A percentile compares a stretch with the other conserved stretches of the same genome.
These are phyloP conservation scores for Polydrusus pterygomalis DNA, from an alignment of 2,888 invertebrate species.

Conservation along the genomic window DNA sequence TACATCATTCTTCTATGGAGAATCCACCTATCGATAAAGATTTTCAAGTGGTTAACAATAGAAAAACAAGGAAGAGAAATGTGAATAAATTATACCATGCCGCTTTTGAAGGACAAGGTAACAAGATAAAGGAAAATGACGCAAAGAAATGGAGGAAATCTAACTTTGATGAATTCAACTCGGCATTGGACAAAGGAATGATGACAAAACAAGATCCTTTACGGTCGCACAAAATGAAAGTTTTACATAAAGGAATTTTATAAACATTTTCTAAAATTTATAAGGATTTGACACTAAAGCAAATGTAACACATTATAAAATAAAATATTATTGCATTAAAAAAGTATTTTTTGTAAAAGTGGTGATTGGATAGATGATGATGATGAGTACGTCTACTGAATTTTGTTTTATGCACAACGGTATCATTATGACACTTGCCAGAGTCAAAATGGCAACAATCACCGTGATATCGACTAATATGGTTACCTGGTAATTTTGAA, in stretches of 20 bases:
- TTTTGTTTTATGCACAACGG: too few relatives aligned
- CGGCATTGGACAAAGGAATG: not conserved
- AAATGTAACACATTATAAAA: not conserved
- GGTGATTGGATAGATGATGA: not conserved
- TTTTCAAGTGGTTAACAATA: constrained; percentile 17
- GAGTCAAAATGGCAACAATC: too few relatives aligned
- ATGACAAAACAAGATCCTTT: constrained; percentile 54
- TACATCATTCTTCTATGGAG: not conserved
- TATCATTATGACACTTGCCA: too few relatives aligned
- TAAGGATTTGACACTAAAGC: not conserved
- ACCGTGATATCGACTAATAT: too few relatives aligned
- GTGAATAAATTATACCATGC: constrained; percentile 54
- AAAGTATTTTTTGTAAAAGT: not conserved
- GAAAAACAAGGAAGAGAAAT: constrained; percentile 32
- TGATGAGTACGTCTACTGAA: too few relatives aligned
- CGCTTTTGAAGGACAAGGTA: constrained; percentile 57
- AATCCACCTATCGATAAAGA: constrained; percentile 11
- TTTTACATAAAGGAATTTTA: constrained; percentile 54
- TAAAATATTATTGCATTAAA: not conserved
- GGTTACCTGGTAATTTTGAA: too few relatives aligned
- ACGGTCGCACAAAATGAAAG: constrained; percentile 46
- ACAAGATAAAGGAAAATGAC: constrained; percentile 56
- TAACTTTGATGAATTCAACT: constrained; percentile 29
- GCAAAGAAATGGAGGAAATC: constrained; percentile 43
- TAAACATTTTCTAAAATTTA: constrained; percentile 18